Evolutionary conservation across 2,113 vertebrate genomes (phyloP).

Genomic region (Panurus biarmicus): DNA sequence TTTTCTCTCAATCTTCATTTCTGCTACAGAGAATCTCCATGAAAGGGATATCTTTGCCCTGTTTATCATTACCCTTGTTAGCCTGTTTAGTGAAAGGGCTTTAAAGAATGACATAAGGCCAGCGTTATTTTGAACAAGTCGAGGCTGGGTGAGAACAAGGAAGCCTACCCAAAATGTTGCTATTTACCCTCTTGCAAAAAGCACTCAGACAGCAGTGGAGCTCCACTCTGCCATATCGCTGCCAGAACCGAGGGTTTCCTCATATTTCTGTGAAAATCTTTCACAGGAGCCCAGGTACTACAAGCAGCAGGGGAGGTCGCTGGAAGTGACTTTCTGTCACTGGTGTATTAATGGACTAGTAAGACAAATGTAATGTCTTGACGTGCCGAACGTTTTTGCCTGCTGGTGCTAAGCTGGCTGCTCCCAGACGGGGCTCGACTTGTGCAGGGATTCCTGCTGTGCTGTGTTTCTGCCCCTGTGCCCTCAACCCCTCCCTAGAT

Average conservation of each 20-base stretch:
- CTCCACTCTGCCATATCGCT: fast-evolving
- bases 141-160: background rate
- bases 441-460: background rate
- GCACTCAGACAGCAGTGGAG: background rate
- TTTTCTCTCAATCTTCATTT: background rate
- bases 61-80: background rate
- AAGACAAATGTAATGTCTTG: background rate
- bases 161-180: background rate
- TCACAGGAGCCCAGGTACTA: background rate
- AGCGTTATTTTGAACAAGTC: background rate
- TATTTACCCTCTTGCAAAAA: background rate
- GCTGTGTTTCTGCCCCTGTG: fast-evolving
- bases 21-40: background rate
- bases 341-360: background rate
- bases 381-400: background rate
- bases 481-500: background rate
- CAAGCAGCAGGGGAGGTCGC: conserved; percentile 1
- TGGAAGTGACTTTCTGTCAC: conserved; percentile 51
- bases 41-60: background rate
- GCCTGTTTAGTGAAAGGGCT: background rate
- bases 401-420: conserved; percentile 20
- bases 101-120: background rate
- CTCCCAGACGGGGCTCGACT: background rate
- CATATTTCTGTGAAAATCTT: background rate
- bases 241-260: background rate